Base-by-base conservation (phyloP, 2,888 invertebrate genomes). In the Orthosia gothica region DNA sequence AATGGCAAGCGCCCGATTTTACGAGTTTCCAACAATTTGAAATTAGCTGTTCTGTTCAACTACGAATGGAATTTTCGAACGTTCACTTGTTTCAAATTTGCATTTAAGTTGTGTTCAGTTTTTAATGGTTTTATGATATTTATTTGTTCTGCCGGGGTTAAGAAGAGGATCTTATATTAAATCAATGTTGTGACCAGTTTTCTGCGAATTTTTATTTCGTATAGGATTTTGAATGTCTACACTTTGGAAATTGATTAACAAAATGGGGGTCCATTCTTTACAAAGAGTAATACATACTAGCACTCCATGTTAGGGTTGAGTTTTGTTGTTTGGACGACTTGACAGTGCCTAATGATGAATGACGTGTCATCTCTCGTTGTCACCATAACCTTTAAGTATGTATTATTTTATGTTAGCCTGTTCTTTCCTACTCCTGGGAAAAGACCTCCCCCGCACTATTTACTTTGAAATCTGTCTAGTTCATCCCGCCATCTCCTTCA, bases 1-100 rank as follows among this genome's bases (percentile, higher is more conserved):
- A 78, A 47, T 77, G 68, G 78, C 82, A 81, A 81, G 83, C 78
- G 84, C 83, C 82, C 77, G 83, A 85, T 88, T 89, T 90, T 88
- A 86, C 71, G 73, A 79, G 65, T 73, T 47, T 50, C 57, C 61
- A 74, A 79, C 73, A 70, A 74, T 70, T 83, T 71, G 32, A 58
- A 80, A 73, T 81, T 72, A 76, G 83, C 82, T 70, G 67, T 67
- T 70, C 61, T 70, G 61, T 76, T 80, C 69, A 72, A 81, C 74
- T 80, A 75, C 76, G 67, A 79, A 72, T 65, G 55, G 65, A 52
- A 70, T 82, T 70, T 58, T 58, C 23, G 54, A 57, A 49, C 23
- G 70, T 65, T 76, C 78, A 79, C 72, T 75, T 65, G 69, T 78
- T 74, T 70, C 23, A 40, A 76, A 85, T 82, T 80, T 86, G 73